phyloP scores from a whole-genome alignment of 2,888 invertebrate species.

The Microctonus brassicae region DNA sequence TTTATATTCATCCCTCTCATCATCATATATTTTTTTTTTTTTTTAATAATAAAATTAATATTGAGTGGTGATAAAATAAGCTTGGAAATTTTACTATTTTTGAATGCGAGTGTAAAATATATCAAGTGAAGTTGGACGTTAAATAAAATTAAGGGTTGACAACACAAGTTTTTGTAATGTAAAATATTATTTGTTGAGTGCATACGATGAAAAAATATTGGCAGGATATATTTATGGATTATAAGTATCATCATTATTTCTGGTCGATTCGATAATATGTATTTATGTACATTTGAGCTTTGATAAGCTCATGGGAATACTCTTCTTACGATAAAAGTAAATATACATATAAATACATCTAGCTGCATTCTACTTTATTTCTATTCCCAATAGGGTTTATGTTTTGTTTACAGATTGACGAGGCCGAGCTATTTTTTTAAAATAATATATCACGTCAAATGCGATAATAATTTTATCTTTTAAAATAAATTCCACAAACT shows the following conservation, averaged over 20 bases:
- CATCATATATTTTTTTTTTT: neutral
- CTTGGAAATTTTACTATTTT: neutral
- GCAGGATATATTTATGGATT: neutral
- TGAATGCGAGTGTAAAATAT: neutral
- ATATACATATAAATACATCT: neutral
- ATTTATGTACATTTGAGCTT: neutral
- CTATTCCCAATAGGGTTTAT: neutral
- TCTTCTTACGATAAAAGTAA: neutral
- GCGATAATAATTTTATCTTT: neutral
- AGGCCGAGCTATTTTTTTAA: neutral
- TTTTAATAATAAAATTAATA: neutral
- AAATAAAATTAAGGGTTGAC: neutral
- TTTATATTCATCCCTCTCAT: neutral
- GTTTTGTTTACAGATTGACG: neutral
- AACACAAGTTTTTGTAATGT: too few species aligned
- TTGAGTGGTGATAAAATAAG: neutral
- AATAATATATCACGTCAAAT: neutral
- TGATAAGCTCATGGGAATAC: neutral
- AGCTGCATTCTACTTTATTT: neutral
- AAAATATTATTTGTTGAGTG: neutral
- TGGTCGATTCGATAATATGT: slow-evolving; percentile 10
- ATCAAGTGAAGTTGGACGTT: neutral
- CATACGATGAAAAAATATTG: neutral
- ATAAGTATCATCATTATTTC: slow-evolving; percentile 1
- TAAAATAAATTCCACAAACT: neutral